Percentiles rank a stretch among this genome's conserved stretches.
Evolutionary conservation across 2,113 vertebrate genomes (phyloP).

Genomic region (Chloropsis cyanopogon): DNA sequence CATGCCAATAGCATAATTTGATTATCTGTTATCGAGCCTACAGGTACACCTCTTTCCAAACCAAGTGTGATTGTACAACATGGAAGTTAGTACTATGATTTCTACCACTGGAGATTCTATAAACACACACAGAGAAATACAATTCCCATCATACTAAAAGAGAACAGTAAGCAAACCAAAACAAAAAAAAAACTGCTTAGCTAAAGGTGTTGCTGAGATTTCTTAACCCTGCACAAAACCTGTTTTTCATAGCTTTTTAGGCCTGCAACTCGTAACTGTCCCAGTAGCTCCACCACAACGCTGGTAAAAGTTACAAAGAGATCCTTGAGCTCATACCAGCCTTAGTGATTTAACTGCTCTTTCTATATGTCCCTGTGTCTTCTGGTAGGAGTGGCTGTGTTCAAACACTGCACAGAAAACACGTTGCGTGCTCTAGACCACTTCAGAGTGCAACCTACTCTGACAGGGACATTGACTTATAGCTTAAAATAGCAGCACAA

Average conservation of each 20-base stretch:
- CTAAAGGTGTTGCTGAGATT: background rate
- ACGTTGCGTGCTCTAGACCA: background rate
- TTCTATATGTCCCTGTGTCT: accelerated
- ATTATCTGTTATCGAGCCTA: background rate
- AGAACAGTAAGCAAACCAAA: background rate
- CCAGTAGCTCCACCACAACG: background rate
- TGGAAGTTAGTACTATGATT: background rate
- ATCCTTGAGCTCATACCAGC: background rate
- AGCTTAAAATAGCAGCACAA: background rate
- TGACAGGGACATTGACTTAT: background rate
- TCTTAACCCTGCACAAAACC: background rate
- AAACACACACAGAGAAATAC: background rate
- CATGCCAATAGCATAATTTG: background rate
- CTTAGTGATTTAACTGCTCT: background rate
- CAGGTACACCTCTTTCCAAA: background rate
- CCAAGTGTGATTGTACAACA: background rate
- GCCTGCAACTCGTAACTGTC: background rate
- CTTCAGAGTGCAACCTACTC: background rate
- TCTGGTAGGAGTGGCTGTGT: background rate
- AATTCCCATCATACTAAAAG: background rate
- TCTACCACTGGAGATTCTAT: background rate
- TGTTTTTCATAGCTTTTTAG: background rate
- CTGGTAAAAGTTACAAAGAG: background rate
- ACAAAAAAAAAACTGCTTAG: background rate
- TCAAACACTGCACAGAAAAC: background rate